A percentile compares a stretch with the other conserved stretches of the same genome.
These are phyloP conservation scores for Steatornis caripensis DNA, from an alignment of 2,113 vertebrate species.

Conservation along the genomic window DNA sequence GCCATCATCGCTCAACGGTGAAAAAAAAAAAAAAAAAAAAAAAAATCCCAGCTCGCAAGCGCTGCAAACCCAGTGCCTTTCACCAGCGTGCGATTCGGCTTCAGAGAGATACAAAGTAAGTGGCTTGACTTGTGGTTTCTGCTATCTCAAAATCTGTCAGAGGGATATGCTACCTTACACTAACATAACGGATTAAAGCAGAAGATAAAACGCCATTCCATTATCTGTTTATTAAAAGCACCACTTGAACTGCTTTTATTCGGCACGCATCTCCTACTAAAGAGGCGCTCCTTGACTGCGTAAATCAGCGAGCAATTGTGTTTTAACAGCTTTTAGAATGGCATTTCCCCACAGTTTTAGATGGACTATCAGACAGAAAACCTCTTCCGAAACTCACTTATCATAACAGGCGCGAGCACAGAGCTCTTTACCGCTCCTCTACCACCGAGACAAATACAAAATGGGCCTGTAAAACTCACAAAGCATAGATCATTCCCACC, in stretches of 20 bases:
- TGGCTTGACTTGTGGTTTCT: background rate
- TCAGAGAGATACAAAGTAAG: background rate
- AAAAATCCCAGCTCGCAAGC: background rate
- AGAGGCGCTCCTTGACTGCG: slow-evolving; percentile 13
- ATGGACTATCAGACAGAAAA: slow-evolving; percentile 34
- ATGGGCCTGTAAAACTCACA: slow-evolving; percentile 42
- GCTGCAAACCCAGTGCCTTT: background rate
- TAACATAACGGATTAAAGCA: slow-evolving; percentile 45
- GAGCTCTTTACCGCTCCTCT: background rate
- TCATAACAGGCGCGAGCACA: background rate
- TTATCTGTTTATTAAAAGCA: slow-evolving; percentile 59
- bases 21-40: background rate
- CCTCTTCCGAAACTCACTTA: slow-evolving; percentile 36
- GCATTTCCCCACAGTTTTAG: slow-evolving; percentile 18
- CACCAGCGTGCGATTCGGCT: background rate
- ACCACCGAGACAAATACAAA: slow-evolving; percentile 24
- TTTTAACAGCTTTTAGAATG: background rate
- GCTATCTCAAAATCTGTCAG: slow-evolving; percentile 21
- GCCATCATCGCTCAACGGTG: background rate
- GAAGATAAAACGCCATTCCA: slow-evolving; percentile 53
- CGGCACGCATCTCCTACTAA: slow-evolving; percentile 25
- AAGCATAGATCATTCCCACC: slow-evolving; percentile 17
- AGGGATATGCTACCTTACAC: background rate
- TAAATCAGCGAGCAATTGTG: slow-evolving; percentile 47
- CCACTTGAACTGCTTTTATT: slow-evolving; percentile 53